Base-by-base conservation (phyloP, 2,797 vertebrate species). In the Hippopotamyrus pictus region DNA sequence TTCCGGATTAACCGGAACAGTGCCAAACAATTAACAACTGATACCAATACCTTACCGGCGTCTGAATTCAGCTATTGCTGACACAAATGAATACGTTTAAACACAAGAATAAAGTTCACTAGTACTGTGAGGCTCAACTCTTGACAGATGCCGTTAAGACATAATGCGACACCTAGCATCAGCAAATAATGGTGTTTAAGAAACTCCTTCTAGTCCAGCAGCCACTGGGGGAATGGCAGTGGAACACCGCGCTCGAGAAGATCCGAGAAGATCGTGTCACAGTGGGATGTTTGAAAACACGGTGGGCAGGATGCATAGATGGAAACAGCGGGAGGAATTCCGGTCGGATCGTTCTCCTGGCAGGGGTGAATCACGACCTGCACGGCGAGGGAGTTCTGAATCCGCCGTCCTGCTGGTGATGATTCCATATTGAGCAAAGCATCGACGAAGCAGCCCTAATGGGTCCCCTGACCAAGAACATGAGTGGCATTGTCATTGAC, bases 361-460 rank as follows among this genome's bases (percentile, higher is more conserved):
- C 8, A 17, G 88, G 88, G 48, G 69, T 53, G 69, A 88, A 88
- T 65, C 69, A 69, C 91, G 89, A 88, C 87, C 90, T 89, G 83
- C 88, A 46, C 57, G 83, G 44, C 29, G 65, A 57, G 53, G 46
- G 57, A 57, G 88, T 73, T 83, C 87, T 91, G 91, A 91, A 91
- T 91, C 87, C 89, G 85, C 88, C 48, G 12, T 84, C 41, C n/a
- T n/a, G 41, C 19, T 9, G n/a, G 82, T 48, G 37, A 46, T 84
- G 46, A n/a, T 50, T 84, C 46, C 46, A 14, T 44, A 84, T 84
- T 79, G 46, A 84, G 82, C 41, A 50, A 25, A 84, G 19, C 14
- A 17, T 3, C 5, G 37, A 79, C 7, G n/a, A 44, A 46, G 82
- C 82, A 84, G 41, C 82, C n/a, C 5, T 44, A 84, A 84, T 22